Evolutionary conservation across 2,888 invertebrate species (phyloP).

Genomic region (Chorisops tibialis): DNA sequence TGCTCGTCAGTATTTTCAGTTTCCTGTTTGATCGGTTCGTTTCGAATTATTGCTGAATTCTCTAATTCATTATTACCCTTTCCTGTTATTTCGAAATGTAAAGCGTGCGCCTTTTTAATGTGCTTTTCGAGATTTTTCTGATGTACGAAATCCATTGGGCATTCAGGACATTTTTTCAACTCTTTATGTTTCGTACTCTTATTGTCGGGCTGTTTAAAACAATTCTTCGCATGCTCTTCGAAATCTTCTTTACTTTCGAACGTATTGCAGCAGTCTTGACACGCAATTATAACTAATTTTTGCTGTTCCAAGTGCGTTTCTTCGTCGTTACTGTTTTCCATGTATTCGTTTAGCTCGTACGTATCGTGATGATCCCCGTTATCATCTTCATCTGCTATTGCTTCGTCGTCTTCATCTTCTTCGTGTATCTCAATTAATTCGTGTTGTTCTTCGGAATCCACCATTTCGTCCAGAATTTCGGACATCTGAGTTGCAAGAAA

Average conservation of each 20-base stretch:
- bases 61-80: not conserved
- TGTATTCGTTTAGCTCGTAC: conserved; percentile 31
- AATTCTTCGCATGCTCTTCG: conserved; percentile 30
- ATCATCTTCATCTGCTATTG: not conserved
- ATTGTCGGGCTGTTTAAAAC: not conserved
- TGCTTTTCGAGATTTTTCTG: conserved; percentile 21
- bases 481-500: conserved; percentile 8
- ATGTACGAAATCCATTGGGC: conserved; percentile 21
- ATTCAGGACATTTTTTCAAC: conserved; percentile 7
- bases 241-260: conserved; percentile 34
- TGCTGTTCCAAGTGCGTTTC: not conserved
- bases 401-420: conserved; percentile 12
- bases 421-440: conserved; percentile 19
- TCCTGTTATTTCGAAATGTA: not conserved
- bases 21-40: too few species aligned
- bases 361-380: conserved; percentile 32
- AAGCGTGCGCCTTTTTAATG: conserved; percentile 6
- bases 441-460: conserved; percentile 16
- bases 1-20: not conserved
- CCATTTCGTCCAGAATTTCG: conserved; percentile 27
- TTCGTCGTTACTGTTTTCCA: not conserved
- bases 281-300: conserved; percentile 7
- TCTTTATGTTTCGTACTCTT: not conserved
- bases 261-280: conserved; percentile 27
- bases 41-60: not conserved